A percentile compares a stretch with the other conserved stretches of the same genome.
Conservation (phyloP, 2,888 invertebrate species). For the Ommatoiulus sabulosus region DNA sequence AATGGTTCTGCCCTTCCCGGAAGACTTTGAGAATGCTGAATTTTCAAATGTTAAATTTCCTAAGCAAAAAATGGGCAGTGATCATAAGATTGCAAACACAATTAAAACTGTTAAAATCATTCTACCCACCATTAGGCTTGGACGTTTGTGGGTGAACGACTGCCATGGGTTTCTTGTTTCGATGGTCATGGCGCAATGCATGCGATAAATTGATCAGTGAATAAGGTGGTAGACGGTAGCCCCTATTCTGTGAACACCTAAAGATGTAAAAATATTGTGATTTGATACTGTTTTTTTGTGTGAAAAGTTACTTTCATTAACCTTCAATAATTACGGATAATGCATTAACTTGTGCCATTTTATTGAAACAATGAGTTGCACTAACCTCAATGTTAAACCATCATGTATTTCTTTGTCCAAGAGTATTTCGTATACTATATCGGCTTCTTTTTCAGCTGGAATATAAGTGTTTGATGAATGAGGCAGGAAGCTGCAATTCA, state of each 20-base stretch:
- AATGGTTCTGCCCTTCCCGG: neutral
- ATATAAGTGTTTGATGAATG: slow-evolving; percentile 44
- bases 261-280: neutral
- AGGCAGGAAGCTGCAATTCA: neutral
- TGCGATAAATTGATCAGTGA: slow-evolving; percentile 75
- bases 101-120: neutral
- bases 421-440: slow-evolving; percentile 79
- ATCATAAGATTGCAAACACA: neutral
- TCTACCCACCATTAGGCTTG: neutral
- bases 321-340: no score
- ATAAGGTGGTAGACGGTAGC: slow-evolving; percentile 71
- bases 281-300: no score
- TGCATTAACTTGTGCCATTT: no score
- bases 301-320: no score
- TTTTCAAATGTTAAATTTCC: neutral
- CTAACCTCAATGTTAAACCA: slow-evolving; percentile 72
- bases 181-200: slow-evolving; percentile 68
- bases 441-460: slow-evolving; percentile 71
- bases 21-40: neutral
- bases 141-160: slow-evolving; percentile 61
- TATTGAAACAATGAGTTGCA: neutral
- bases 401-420: slow-evolving; percentile 83
- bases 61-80: neutral
- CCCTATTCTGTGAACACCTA: slow-evolving; percentile 66
- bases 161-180: slow-evolving; percentile 63